Base-by-base conservation (phyloP, 2,113 vertebrate genomes). In the Oncorhynchus masou region DNA sequence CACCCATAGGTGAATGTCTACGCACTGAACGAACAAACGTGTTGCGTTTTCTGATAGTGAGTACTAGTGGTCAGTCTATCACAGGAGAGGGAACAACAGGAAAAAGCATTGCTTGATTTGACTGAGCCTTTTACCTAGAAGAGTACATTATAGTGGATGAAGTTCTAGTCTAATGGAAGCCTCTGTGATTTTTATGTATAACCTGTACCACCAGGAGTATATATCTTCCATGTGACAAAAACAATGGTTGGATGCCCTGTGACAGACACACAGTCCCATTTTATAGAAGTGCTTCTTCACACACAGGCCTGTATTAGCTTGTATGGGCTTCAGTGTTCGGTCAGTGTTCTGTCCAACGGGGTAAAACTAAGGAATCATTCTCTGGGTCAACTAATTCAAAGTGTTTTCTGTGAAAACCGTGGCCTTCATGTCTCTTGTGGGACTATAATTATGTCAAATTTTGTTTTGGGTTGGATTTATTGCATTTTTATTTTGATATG, bases 321-420 rank as follows among this genome's bases (percentile, higher is more conserved):
- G 24, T 72, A 20, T 64, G 24, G 5, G 25, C 9, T 31, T 67
- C 12, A 67, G 31, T 70, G 67, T 25, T 77, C 13, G 8, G 39
- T 80, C 86, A 88, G 83, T 89, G 87, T 91, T 88, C 73, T 70
- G 39, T 70, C 72, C 68, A 73, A 70, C 71, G n/a, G 25, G 76
- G 69, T 78, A 79, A 70, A 75, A 67, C 51, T 54, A 54, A 54
- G 73, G 39, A 86, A 73, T 77, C 70, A 73, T 75, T 83, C 69
- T 87, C 83, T 71, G 78, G 81, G 83, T 86, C 84, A 79, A 84
- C 48, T 12, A 59, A 82, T 77, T 72, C 54, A 45, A 51, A 79
- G 77, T 84, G 93, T 94, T 94, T 94, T 94, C 94, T 93, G 91
- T 94, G 94, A 94, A 94, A 94, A 94, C 93, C 79, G 79, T 83